A percentile compares a stretch with the other conserved stretches of the same genome.
phyloP scores from a whole-genome alignment of 2,797 vertebrate genomes.

The Trachurus trachurus region DNA sequence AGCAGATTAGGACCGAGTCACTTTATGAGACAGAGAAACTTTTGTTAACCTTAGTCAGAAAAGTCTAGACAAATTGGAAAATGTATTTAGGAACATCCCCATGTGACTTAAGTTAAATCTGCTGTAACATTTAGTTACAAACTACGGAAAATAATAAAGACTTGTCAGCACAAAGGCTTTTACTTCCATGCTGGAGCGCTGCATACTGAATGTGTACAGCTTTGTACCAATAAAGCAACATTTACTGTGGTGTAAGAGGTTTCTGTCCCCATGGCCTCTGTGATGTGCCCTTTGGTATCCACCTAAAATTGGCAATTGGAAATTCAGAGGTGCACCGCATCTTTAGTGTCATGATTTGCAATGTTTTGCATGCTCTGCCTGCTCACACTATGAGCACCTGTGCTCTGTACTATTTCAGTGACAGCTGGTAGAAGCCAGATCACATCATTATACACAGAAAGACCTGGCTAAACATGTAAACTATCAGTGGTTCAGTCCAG shows the following conservation, averaged over 20 bases:
- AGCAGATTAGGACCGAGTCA: slow-evolving; percentile 15
- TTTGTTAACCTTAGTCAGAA: slow-evolving; percentile 15
- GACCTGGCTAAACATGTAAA: slow-evolving; percentile 6
- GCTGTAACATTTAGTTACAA: not conserved
- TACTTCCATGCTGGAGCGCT: not conserved
- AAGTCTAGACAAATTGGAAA: not conserved
- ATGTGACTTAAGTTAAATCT: slow-evolving; percentile 9
- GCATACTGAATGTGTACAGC: not conserved
- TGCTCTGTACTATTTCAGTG: slow-evolving; percentile 30
- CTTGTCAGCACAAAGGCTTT: not conserved
- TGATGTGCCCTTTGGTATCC: slow-evolving; percentile 1
- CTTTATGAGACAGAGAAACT: slow-evolving; percentile 16
- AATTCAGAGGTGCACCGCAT: slow-evolving; percentile 8
- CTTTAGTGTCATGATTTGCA: slow-evolving; percentile 30
- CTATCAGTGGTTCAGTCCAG: slow-evolving; percentile 6
- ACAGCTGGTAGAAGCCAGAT: slow-evolving; percentile 17
- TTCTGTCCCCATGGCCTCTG: not conserved
- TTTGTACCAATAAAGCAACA: not conserved
- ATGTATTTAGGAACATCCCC: slow-evolving; percentile 6
- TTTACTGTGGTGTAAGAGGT: not conserved
- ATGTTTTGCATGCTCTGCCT: slow-evolving; percentile 34
- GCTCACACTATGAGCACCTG: slow-evolving; percentile 17
- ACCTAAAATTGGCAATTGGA: slow-evolving; percentile 7
- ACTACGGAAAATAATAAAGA: not conserved
- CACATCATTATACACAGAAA: slow-evolving; percentile 13